These are phyloP conservation scores for Eretmochelys imbricata DNA, from an alignment of 2,113 vertebrate genomes.

Conservation along the genomic window DNA sequence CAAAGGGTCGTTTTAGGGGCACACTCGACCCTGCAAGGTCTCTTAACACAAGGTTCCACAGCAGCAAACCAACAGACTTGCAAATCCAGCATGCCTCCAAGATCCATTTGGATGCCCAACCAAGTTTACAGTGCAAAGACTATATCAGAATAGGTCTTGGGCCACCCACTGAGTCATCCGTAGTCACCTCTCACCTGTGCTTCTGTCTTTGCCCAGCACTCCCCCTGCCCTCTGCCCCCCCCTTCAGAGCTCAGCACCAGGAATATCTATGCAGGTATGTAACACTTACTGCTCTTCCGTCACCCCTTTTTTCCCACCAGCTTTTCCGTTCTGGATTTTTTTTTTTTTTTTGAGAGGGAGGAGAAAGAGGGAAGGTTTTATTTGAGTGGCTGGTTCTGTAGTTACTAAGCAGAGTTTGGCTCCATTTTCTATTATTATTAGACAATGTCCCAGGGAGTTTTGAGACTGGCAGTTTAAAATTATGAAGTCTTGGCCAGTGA, in stretches of 20 bases:
- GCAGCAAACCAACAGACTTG: background rate
- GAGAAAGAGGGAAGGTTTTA: background rate
- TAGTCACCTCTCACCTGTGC: background rate
- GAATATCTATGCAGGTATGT: background rate
- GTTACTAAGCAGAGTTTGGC: background rate
- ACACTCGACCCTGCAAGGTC: background rate
- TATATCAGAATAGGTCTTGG: background rate
- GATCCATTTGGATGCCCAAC: background rate
- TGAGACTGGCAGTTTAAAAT: conserved; percentile 6
- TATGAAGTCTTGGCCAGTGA: background rate
- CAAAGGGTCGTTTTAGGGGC: background rate
- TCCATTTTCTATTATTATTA: background rate
- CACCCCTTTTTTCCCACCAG: background rate
- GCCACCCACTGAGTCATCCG: background rate
- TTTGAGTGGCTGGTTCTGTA: background rate
- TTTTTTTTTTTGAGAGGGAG: background rate
- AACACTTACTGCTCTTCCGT: background rate
- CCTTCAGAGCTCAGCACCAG: background rate
- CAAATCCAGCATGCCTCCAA: background rate
- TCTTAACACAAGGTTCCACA: background rate
- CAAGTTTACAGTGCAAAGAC: background rate
- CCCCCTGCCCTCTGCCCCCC: background rate
- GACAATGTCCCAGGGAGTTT: background rate
- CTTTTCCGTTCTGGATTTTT: background rate
- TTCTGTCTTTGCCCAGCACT: background rate